These are phyloP conservation scores for Heliothis subflexa DNA, from an alignment of 1,140 invertebrate species.

Conservation along the genomic window DNA sequence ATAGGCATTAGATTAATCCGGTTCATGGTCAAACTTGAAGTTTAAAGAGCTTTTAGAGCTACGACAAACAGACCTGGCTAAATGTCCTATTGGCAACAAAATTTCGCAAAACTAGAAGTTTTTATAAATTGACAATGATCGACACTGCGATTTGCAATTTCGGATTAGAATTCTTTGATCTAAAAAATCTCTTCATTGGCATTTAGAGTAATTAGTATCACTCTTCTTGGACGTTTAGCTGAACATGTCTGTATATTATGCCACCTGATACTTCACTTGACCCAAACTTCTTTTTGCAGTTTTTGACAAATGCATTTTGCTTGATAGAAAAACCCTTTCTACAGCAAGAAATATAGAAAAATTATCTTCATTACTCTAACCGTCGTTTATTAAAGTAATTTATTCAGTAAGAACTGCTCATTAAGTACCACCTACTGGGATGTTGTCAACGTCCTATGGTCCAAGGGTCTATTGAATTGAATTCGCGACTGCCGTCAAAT, in stretches of 20 bases:
- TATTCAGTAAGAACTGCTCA: slow-evolving; percentile 16
- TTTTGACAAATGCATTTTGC: too few species aligned
- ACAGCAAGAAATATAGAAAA: neutral
- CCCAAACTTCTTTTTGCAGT: too few species aligned
- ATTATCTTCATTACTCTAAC: neutral
- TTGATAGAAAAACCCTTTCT: neutral
- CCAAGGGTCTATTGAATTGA: slow-evolving; percentile 32
- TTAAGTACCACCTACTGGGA: slow-evolving; percentile 22
- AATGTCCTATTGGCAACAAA: too few species aligned
- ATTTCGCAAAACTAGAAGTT: too few species aligned
- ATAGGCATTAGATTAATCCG: neutral
- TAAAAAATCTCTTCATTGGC: too few species aligned
- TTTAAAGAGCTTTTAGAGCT: neutral
- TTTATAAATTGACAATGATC: too few species aligned
- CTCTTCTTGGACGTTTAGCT: too few species aligned
- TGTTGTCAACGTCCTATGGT: neutral
- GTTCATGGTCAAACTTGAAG: neutral
- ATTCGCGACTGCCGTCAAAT: slow-evolving; percentile 51
- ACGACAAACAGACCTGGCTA: neutral
- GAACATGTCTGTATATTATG: too few species aligned
- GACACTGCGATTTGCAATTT: too few species aligned
- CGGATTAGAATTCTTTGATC: too few species aligned
- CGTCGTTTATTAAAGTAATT: slow-evolving; percentile 28
- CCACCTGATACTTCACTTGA: too few species aligned
- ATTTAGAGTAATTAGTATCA: too few species aligned